These are phyloP conservation scores for Lacerta agilis DNA, from an alignment of 2,797 vertebrate genomes.

Conservation along the genomic window DNA sequence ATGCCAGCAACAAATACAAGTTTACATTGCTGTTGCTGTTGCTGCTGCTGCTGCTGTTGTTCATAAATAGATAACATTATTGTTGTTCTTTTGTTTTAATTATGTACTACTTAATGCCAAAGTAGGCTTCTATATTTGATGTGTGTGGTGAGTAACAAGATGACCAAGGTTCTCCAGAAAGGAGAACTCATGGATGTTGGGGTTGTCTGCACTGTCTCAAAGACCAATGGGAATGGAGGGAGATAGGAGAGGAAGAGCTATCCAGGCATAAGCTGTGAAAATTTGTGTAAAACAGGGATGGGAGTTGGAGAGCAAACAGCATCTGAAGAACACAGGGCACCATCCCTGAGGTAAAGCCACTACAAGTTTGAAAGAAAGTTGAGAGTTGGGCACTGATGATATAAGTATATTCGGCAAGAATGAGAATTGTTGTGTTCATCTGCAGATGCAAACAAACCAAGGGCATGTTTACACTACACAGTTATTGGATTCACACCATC, in stretches of 20 bases:
- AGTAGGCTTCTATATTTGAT: neutral
- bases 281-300: neutral
- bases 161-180: neutral
- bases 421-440: neutral
- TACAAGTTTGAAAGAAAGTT: no score
- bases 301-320: no score
- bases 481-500: neutral
- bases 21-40: no score
- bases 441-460: neutral
- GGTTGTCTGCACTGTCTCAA: neutral
- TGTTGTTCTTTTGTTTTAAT: no score
- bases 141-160: neutral
- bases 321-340: no score
- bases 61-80: no score
- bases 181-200: neutral
- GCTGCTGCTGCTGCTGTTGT: no score
- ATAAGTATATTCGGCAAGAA: neutral
- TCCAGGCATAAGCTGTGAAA: neutral
- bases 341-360: neutral
- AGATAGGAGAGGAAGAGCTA: no score
- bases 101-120: no score
- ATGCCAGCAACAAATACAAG: no score
- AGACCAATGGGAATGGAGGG: neutral
- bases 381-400: neutral
- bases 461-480: neutral